A percentile compares a stretch with the other conserved stretches of the same genome.
phyloP scores from a whole-genome alignment of 2,113 vertebrate genomes.

The Eretmodus cyanostictus region DNA sequence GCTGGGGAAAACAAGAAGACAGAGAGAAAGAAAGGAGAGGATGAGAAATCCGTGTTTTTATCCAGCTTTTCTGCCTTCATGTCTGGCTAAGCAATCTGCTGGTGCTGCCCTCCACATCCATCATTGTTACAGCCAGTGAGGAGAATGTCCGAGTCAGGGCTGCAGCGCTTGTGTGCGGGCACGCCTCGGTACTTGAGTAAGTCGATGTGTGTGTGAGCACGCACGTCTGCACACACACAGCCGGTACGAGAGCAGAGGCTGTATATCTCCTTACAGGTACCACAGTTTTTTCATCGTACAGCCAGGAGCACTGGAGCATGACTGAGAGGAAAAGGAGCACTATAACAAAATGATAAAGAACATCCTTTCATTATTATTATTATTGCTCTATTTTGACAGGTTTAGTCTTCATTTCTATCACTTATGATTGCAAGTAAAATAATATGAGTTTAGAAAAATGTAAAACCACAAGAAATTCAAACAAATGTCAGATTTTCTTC shows the following conservation, averaged over 20 bases:
- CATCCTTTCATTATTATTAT: neutral
- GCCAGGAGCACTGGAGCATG: neutral
- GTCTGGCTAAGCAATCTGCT: slow-evolving; percentile 70
- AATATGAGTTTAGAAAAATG: neutral
- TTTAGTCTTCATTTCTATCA: neutral
- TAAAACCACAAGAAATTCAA: neutral
- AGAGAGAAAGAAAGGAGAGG: neutral
- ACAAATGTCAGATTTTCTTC: neutral
- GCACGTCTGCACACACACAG: neutral
- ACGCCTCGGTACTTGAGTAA: neutral
- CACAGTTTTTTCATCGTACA: neutral
- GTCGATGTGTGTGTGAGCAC: neutral
- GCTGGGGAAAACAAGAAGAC: neutral
- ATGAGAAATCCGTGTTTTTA: slow-evolving; percentile 39
- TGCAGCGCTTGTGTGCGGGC: neutral
- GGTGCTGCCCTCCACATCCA: slow-evolving; percentile 50
- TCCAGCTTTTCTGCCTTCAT: slow-evolving; percentile 65
- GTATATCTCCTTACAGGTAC: slow-evolving; percentile 40
- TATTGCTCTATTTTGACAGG: neutral
- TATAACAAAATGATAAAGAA: neutral
- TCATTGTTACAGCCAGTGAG: slow-evolving; percentile 63
- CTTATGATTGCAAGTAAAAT: neutral
- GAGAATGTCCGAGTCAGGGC: slow-evolving; percentile 41
- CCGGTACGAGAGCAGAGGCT: neutral
- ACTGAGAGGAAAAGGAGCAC: neutral